Percentiles rank a stretch among this genome's conserved stretches.
Evolutionary conservation across 2,888 invertebrate genomes (phyloP).

Genomic region (Oscheius onirici): DNA sequence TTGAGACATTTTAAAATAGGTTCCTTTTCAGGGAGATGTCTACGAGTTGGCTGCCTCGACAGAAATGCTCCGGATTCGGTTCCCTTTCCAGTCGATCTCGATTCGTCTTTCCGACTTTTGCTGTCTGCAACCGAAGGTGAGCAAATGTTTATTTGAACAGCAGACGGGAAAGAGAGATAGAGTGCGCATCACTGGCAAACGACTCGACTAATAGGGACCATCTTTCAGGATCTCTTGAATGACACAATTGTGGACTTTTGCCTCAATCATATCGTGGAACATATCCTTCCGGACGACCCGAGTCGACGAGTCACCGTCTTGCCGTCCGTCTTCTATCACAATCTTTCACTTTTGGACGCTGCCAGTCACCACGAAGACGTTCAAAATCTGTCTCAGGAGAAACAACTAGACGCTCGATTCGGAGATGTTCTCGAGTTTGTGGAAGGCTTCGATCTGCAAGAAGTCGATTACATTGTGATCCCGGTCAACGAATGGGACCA

Average conservation of each 20-base stretch:
- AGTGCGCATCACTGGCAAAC: neutral
- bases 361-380: slow-evolving; percentile 40
- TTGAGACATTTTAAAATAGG: slow-evolving; percentile 19
- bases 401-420: slow-evolving; percentile 48
- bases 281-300: slow-evolving; percentile 58
- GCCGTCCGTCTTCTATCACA: slow-evolving; percentile 63
- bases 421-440: slow-evolving; percentile 58
- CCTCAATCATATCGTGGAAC: slow-evolving; percentile 65
- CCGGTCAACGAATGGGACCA: slow-evolving; percentile 68
- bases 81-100: slow-evolving; percentile 65
- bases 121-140: slow-evolving; percentile 58
- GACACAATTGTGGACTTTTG: slow-evolving; percentile 68
- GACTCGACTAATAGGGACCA: neutral
- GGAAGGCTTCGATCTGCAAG: slow-evolving; percentile 63
- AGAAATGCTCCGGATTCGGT: slow-evolving; percentile 66
- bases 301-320: slow-evolving; percentile 56
- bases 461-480: slow-evolving; percentile 64
- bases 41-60: slow-evolving; percentile 46
- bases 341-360: slow-evolving; percentile 52
- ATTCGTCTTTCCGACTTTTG: slow-evolving; percentile 63
- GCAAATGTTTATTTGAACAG: slow-evolving; percentile 23
- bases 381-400: slow-evolving; percentile 7
- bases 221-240: slow-evolving; percentile 58
- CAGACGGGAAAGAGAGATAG: slow-evolving; percentile 1
- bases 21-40: slow-evolving; percentile 29